Percentiles rank a stretch among this genome's conserved stretches.
These are phyloP conservation scores for Drosophila leontia DNA, from an alignment of 1,140 invertebrate genomes.

Conservation along the genomic window DNA sequence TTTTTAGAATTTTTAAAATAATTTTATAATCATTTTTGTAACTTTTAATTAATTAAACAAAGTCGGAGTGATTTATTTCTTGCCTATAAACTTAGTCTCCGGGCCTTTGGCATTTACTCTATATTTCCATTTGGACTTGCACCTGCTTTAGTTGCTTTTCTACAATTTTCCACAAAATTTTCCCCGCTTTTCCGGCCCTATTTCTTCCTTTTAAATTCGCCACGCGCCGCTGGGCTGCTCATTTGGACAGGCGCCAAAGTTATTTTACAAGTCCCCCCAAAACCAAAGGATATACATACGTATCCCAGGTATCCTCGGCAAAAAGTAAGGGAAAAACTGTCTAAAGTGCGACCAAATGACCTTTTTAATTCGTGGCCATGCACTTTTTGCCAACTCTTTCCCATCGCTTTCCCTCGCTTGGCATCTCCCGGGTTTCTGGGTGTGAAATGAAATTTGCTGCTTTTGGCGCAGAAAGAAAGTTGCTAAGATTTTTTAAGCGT, in stretches of 20 bases:
- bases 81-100: background rate
- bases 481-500: constrained; percentile 81
- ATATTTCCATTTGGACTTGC: background rate
- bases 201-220: constrained; percentile 42
- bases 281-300: constrained; percentile 8
- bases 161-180: background rate
- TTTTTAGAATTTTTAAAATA: background rate
- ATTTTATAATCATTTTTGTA: background rate
- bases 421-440: constrained; percentile 50
- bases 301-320: background rate
- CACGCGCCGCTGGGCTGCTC: constrained; percentile 73
- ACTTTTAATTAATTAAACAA: background rate
- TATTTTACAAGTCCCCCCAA: constrained; percentile 49
- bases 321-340: constrained; percentile 24
- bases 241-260: constrained; percentile 72
- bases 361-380: constrained; percentile 82
- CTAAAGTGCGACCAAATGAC: constrained; percentile 79
- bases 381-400: constrained; percentile 54
- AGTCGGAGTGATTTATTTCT: background rate
- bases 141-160: background rate
- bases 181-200: background rate
- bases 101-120: background rate
- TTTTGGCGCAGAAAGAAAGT: constrained; percentile 79
- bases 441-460: constrained; percentile 80
- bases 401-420: constrained; percentile 22